Conservation (phyloP, 2,888 invertebrate genomes). For the Brassicogethes aeneus region DNA sequence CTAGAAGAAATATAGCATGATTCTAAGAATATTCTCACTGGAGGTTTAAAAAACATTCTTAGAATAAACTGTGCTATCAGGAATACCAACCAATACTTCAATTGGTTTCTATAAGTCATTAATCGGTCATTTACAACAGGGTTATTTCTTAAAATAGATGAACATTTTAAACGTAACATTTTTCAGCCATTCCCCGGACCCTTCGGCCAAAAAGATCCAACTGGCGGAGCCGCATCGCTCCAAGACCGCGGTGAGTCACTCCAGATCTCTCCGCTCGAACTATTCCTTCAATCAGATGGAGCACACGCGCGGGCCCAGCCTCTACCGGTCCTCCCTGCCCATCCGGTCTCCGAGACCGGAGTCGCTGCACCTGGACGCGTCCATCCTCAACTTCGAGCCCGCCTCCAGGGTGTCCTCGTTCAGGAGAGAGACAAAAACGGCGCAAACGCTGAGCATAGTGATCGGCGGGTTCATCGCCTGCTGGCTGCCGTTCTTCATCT, state of each 20-base stretch:
- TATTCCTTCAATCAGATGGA: slow-evolving; percentile 28
- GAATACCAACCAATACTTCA: too few species aligned
- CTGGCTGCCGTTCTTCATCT: slow-evolving; percentile 82
- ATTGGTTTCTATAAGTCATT: too few species aligned
- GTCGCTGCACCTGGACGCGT: slow-evolving; percentile 46
- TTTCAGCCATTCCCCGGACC: slow-evolving; percentile 25
- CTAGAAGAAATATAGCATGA: too few species aligned
- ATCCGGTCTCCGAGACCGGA: slow-evolving; percentile 39
- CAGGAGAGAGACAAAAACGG: slow-evolving; percentile 77
- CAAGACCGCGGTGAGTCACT: slow-evolving; percentile 14
- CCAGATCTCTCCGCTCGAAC: slow-evolving; percentile 32
- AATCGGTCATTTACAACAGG: too few species aligned
- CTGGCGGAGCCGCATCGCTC: slow-evolving; percentile 19
- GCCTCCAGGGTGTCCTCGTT: slow-evolving; percentile 54
- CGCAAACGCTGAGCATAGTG: slow-evolving; percentile 77
- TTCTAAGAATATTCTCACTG: too few species aligned
- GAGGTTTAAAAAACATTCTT: too few species aligned
- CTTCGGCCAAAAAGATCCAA: slow-evolving; percentile 20
- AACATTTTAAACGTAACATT: too few species aligned
- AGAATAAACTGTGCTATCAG: too few species aligned
- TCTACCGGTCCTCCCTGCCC: slow-evolving; percentile 23
- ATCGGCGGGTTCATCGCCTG: slow-evolving; percentile 83
- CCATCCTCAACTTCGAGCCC: slow-evolving; percentile 45
- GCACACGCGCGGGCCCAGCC: neutral
- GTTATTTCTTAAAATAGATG: too few species aligned